A percentile compares a stretch with the other conserved stretches of the same genome.
Evolutionary conservation across 64 coral and sea anemone species (phyloP).

Genomic region (Pocillopora damicornis): DNA sequence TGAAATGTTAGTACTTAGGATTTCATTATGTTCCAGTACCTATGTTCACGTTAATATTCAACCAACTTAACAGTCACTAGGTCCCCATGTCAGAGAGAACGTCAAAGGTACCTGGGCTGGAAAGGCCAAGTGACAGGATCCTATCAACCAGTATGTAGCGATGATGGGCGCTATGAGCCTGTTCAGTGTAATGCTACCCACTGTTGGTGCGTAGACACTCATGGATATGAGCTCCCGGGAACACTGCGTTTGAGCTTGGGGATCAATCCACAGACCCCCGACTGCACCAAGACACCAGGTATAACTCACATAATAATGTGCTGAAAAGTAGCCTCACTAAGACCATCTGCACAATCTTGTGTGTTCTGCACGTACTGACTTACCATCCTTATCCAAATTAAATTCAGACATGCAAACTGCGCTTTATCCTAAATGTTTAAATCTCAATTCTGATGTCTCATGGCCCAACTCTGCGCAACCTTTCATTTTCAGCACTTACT

Average conservation of each 20-base stretch:
- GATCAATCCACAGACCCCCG: neutral
- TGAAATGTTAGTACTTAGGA: too few species aligned
- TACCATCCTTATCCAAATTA: too few species aligned
- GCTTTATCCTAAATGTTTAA: too few species aligned
- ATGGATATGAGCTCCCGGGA: slow-evolving; percentile 50
- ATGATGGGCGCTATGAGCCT: slow-evolving; percentile 52
- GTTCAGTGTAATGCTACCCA: slow-evolving; percentile 47
- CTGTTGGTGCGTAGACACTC: slow-evolving; percentile 63
- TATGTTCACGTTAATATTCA: neutral
- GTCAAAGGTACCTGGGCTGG: slow-evolving; percentile 44
- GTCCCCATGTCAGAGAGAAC: slow-evolving; percentile 48
- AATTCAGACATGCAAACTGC: too few species aligned
- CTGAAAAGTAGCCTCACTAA: too few species aligned
- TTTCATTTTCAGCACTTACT: too few species aligned
- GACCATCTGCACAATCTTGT: neutral
- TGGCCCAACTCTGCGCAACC: too few species aligned
- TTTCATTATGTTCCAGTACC: neutral
- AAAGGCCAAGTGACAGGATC: neutral
- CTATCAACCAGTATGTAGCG: slow-evolving; percentile 35
- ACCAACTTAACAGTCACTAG: neutral
- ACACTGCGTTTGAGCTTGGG: neutral
- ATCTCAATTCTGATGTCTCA: too few species aligned
- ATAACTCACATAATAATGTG: neutral
- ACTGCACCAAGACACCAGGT: slow-evolving; percentile 26
- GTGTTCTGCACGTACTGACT: too few species aligned